phyloP scores from a whole-genome alignment of 2,113 vertebrate species.

The Hippocampus abdominalis region DNA sequence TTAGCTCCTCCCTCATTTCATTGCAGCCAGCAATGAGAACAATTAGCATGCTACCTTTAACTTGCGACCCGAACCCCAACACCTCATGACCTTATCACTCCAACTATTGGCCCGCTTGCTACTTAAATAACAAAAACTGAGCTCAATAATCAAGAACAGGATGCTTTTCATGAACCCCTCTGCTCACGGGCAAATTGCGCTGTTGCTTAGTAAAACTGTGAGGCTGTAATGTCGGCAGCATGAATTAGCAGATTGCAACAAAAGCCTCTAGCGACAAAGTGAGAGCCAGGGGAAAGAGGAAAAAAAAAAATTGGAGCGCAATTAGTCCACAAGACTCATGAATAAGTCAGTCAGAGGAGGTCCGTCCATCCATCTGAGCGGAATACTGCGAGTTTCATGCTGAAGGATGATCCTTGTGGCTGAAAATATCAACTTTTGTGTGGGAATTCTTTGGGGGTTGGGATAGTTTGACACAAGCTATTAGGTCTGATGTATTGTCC shows the following conservation, averaged over 20 bases:
- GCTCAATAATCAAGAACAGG: background rate
- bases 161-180: background rate
- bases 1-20: too few species aligned
- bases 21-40: too few species aligned
- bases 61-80: too few species aligned
- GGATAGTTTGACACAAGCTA: constrained; percentile 32
- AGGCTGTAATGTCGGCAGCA: constrained; percentile 36
- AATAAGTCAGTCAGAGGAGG: constrained; percentile 29
- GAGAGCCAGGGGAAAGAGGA: constrained; percentile 6
- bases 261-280: constrained; percentile 38
- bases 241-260: constrained; percentile 57
- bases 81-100: too few species aligned
- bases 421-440: constrained; percentile 31
- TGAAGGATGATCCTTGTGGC: constrained; percentile 33
- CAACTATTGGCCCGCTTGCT: background rate
- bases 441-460: constrained; percentile 17
- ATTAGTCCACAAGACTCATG: constrained; percentile 42
- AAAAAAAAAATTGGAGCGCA: constrained; percentile 36
- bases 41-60: too few species aligned
- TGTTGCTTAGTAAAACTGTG: constrained; percentile 39
- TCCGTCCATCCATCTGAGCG: constrained; percentile 19
- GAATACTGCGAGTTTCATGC: constrained; percentile 23
- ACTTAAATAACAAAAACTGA: background rate
- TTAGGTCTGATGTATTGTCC: constrained; percentile 30
- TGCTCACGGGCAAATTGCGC: constrained; percentile 13